Percentiles rank a stretch among this genome's conserved stretches.
Evolutionary conservation across 2,888 invertebrate genomes (phyloP).

Genomic region (Monochamus alternatus): DNA sequence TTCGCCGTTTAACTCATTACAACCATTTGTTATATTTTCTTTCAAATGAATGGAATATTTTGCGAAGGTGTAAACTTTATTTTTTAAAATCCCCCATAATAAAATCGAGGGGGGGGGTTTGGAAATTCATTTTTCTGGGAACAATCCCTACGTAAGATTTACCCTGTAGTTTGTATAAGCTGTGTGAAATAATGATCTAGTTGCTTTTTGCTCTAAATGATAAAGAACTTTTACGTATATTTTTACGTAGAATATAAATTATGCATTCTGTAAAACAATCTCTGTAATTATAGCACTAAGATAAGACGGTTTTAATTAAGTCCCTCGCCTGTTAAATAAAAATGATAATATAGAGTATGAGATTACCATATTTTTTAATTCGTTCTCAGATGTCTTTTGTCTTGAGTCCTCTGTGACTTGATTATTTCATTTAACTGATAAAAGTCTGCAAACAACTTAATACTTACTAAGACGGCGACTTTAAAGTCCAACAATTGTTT

Average conservation of each 20-base stretch:
- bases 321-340: not conserved
- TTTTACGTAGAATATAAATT: not conserved
- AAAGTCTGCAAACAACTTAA: not conserved
- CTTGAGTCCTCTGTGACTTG: not conserved
- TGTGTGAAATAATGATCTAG: too few species aligned
- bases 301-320: constrained; percentile 2
- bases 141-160: too few species aligned
- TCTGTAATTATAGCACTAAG: not conserved
- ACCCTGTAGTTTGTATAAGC: too few species aligned
- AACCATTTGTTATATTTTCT: too few species aligned
- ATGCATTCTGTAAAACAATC: constrained; percentile 13
- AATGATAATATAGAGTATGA: not conserved
- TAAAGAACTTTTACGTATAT: not conserved
- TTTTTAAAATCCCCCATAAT: too few species aligned
- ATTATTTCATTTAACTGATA: not conserved
- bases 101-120: too few species aligned
- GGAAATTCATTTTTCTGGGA: too few species aligned
- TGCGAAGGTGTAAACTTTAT: too few species aligned
- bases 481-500: not conserved
- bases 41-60: too few species aligned
- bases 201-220: too few species aligned
- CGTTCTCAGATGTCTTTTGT: not conserved
- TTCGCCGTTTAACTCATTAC: too few species aligned
- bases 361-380: constrained; percentile 18
- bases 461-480: not conserved